Conservation (phyloP, 2,113 vertebrate genomes). For the Raja brachyura region DNA sequence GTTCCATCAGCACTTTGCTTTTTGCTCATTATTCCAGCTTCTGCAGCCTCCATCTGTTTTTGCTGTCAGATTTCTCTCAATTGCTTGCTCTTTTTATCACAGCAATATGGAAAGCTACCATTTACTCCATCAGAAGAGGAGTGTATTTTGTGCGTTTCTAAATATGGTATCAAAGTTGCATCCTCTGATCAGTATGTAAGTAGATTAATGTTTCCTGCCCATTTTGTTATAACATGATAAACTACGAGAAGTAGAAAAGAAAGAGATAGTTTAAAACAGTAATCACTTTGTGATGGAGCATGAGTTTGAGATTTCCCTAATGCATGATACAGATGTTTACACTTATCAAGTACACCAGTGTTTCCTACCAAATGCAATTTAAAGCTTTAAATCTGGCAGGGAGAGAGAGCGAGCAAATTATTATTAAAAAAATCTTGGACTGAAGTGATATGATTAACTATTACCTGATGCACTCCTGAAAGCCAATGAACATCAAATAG, state of each 20-base stretch:
- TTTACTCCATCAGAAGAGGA: conserved; percentile 91
- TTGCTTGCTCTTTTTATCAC: conserved; percentile 50
- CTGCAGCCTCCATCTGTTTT: not conserved
- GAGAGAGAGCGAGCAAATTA: not conserved
- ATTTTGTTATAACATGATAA: not conserved
- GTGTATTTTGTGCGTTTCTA: conserved; percentile 86
- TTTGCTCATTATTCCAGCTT: too few species aligned
- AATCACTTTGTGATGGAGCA: not conserved
- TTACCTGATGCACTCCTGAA: not conserved
- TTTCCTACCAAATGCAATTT: not conserved
- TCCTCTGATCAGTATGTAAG: conserved; percentile 91
- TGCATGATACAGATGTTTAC: not conserved
- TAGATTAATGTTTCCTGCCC: conserved; percentile 42
- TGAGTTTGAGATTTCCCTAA: not conserved
- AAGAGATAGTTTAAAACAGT: not conserved
- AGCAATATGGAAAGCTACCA: conserved; percentile 96
- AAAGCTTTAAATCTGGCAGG: not conserved
- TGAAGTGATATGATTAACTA: not conserved
- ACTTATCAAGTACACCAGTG: not conserved
- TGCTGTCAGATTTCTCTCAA: conserved; percentile 39
- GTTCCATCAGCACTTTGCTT: too few species aligned
- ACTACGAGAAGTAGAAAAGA: not conserved
- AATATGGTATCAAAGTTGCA: conserved; percentile 89
- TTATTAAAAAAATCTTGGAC: not conserved
- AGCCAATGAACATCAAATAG: not conserved